Evolutionary conservation across 1,140 invertebrate species (phyloP).

Genomic region (Coenobita brevimanus): DNA sequence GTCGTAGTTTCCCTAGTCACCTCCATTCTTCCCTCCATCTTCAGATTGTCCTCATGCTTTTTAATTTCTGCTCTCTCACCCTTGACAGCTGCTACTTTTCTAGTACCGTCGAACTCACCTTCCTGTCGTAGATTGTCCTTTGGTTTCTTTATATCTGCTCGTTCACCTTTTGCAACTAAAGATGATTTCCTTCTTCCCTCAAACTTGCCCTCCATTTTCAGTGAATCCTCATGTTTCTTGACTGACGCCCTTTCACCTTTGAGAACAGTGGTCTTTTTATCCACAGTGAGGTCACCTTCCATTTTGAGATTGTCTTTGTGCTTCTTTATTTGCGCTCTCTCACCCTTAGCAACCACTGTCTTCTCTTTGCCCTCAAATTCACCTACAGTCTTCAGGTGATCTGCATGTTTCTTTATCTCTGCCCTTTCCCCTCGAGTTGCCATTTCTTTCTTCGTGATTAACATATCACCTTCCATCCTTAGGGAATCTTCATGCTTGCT

Average conservation of each 20-base stretch:
- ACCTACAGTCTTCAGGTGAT: constrained; percentile 76
- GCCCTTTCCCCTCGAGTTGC: constrained; percentile 72
- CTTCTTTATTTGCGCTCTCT: constrained; percentile 73
- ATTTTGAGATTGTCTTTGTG: constrained; percentile 76
- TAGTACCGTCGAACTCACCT: constrained; percentile 66
- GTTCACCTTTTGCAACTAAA: constrained; percentile 69
- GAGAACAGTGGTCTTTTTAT: constrained; percentile 18
- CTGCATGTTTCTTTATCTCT: constrained; percentile 74
- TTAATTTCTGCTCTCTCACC: constrained; percentile 73
- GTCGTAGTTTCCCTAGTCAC: constrained; percentile 66
- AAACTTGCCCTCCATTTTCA: constrained; percentile 80
- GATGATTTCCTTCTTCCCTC: constrained; percentile 54
- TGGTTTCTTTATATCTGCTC: constrained; percentile 74
- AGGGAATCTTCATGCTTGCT: constrained; percentile 76
- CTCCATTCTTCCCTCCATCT: constrained; percentile 72
- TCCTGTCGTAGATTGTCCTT: constrained; percentile 77
- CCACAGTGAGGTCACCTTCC: constrained; percentile 71
- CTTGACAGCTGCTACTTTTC: constrained; percentile 38
- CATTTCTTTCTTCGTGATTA: constrained; percentile 46
- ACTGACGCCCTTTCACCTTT: constrained; percentile 71
- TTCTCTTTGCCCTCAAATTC: constrained; percentile 73
- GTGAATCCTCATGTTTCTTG: constrained; percentile 75
- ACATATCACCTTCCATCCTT: constrained; percentile 79
- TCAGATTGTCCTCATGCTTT: constrained; percentile 77
- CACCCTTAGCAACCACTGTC: not conserved